Percentiles rank a stretch among this genome's conserved stretches.
Conservation (phyloP, 2,888 invertebrate species). For the Oscheius sp. region DNA sequence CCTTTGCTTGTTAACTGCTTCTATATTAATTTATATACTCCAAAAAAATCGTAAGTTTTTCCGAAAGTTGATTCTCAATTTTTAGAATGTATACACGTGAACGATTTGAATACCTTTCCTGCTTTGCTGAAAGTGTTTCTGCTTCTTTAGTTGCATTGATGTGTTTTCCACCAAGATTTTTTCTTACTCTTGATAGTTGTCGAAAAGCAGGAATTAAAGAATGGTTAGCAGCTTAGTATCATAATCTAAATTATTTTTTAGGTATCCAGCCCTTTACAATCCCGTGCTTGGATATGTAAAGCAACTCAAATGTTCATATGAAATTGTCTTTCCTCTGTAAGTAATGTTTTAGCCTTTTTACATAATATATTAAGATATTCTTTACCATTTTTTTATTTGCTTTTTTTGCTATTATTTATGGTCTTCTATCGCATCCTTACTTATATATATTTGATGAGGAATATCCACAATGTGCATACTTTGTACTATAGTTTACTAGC, state of each 20-base stretch:
- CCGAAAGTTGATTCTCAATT: not conserved
- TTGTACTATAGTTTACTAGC: conserved; percentile 61
- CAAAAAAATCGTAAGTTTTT: conserved; percentile 28
- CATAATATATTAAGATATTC: conserved; percentile 31
- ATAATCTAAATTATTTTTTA: conserved; percentile 17
- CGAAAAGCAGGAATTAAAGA: conserved; percentile 78
- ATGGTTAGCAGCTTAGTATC: conserved; percentile 78
- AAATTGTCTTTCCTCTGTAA: conserved; percentile 94
- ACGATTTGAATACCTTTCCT: conserved; percentile 72
- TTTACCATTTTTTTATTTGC: conserved; percentile 23
- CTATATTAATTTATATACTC: conserved; percentile 15
- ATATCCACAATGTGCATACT: conserved; percentile 40
- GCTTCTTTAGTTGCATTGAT: conserved; percentile 83
- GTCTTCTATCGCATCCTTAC: conserved; percentile 54
- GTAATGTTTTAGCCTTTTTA: conserved; percentile 30
- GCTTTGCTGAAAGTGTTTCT: conserved; percentile 82
- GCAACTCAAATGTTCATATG: conserved; percentile 91
- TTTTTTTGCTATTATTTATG: conserved; percentile 45
- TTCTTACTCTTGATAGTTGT: conserved; percentile 79
- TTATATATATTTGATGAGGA: conserved; percentile 42
- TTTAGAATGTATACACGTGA: conserved; percentile 40
- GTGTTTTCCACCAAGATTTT: conserved; percentile 83
- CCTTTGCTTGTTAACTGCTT: conserved; percentile 82
- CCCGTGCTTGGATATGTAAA: conserved; percentile 89
- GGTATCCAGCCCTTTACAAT: conserved; percentile 87